phyloP scores from a whole-genome alignment of 2,797 vertebrate species.

The Lithobates pipiens region DNA sequence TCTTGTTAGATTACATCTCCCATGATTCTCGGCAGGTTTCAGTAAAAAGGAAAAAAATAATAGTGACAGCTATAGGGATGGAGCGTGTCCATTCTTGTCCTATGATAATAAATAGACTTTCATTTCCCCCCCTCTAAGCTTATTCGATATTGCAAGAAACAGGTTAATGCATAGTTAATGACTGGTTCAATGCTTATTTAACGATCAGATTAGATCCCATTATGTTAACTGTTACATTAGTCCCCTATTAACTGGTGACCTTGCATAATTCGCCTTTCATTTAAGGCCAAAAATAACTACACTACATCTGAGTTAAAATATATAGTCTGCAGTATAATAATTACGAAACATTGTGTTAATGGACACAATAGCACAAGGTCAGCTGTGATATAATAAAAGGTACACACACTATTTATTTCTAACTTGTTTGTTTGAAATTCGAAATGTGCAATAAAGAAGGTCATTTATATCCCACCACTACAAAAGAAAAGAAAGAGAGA shows the following conservation, averaged over 20 bases:
- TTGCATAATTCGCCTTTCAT: background rate
- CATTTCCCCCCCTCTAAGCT: background rate
- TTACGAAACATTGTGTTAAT: background rate
- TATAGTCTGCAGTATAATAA: background rate
- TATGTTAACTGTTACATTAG: background rate
- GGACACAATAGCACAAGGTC: slow-evolving; percentile 17
- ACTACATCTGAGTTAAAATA: background rate
- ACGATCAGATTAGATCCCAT: background rate
- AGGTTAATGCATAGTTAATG: slow-evolving; percentile 7
- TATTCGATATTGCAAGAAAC: background rate
- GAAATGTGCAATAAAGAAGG: slow-evolving; percentile 21
- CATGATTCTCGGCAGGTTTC: background rate
- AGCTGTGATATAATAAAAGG: slow-evolving; percentile 2
- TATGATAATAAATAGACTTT: background rate
- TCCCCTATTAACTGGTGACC: background rate
- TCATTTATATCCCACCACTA: slow-evolving; percentile 21
- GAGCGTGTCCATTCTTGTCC: background rate
- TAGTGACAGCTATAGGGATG: background rate
- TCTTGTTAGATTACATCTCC: background rate
- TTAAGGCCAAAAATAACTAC: background rate
- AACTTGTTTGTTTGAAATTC: slow-evolving; percentile 21
- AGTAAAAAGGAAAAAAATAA: background rate
- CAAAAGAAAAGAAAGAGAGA: slow-evolving; percentile 31
- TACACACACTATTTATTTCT: slow-evolving; percentile 14
- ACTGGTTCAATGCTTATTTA: background rate